Base-by-base conservation (phyloP, 2,113 vertebrate species). In the Silurus asotus region DNA sequence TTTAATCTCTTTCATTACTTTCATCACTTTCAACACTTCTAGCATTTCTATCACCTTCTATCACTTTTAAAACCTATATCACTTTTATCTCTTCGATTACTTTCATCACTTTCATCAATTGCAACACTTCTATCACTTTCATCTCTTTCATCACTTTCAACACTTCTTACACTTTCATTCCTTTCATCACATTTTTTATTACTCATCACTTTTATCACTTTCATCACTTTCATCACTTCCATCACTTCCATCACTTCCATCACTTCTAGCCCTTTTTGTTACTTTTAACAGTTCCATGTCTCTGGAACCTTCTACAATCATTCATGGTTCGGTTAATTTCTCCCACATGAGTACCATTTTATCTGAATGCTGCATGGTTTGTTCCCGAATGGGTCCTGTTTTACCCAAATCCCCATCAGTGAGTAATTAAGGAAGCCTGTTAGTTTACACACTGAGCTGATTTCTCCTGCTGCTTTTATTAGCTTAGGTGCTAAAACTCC, bases 381-480 rank as follows among this genome's bases (percentile, higher is more conserved):
- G 10, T 81, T 51, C 79, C 58, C 58, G 23, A 45, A 45, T 1
- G 58, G 62, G 58, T 62, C 28, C 58, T 19, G 8, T 62, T 81
- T 81, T 81, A 81, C n/a, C 58, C 79, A 25, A 81, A 81, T 64
- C 79, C 7, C 20, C 79, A 49, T 81, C 79, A 81, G 79, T 8
- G 45, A 49, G 79, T 64, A 81, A 81, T 81, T 49, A 81, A 64
- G 37, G 78, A 48, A 62, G 4, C 10, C 79, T 49, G 79, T 48
- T 62, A 62, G 58, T 62, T 81, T 81, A 64, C 79, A 80, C 6
- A 59, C 77, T 59, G 55, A 79, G 59, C 25, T 11, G 3, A 11
- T 81, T 81, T 81, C 59, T 81, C 20, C 79, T 6, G 23, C 79
- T 81, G 79, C 20, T 81, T 62, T 81, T 64, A 81, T 81, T 81